phyloP scores from a whole-genome alignment of 2,888 invertebrate genomes.

The Suillia variegata region DNA sequence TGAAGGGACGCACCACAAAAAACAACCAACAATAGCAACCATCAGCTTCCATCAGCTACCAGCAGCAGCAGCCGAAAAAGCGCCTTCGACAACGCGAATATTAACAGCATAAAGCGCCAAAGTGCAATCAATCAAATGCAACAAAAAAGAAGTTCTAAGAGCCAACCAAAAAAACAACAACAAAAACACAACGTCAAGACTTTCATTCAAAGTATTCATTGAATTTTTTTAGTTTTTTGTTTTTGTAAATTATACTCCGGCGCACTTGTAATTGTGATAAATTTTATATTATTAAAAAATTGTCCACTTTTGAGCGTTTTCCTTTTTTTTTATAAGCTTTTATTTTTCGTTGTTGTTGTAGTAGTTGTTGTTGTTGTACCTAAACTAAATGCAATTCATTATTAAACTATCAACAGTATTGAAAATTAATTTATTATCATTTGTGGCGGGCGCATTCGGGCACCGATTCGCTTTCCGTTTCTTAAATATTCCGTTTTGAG shows the following conservation, averaged over 20 bases:
- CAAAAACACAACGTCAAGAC: constrained; percentile 36
- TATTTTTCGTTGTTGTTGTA: too few relatives aligned
- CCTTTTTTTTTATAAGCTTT: too few relatives aligned
- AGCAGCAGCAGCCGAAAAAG: neutral
- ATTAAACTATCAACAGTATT: constrained; percentile 13
- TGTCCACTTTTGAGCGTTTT: constrained; percentile 6
- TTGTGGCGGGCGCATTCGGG: neutral
- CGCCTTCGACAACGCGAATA: too few relatives aligned
- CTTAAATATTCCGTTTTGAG: too few relatives aligned
- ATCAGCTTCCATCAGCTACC: neutral
- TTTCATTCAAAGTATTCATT: constrained; percentile 47
- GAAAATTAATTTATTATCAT: constrained; percentile 1
- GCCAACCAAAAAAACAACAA: constrained; percentile 21
- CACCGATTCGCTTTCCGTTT: neutral
- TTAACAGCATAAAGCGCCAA: constrained; percentile 24
- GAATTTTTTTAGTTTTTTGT: too few relatives aligned
- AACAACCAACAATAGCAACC: neutral
- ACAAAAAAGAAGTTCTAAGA: constrained; percentile 8
- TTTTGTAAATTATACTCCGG: constrained; percentile 38
- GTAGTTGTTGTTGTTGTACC: too few relatives aligned
- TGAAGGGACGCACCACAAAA: neutral
- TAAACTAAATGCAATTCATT: constrained; percentile 4
- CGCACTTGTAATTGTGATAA: constrained; percentile 54
- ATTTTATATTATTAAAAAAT: constrained; percentile 42
- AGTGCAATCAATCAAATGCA: constrained; percentile 46